Conservation (phyloP, 2,797 vertebrate species). For the Gobio occitaniae region DNA sequence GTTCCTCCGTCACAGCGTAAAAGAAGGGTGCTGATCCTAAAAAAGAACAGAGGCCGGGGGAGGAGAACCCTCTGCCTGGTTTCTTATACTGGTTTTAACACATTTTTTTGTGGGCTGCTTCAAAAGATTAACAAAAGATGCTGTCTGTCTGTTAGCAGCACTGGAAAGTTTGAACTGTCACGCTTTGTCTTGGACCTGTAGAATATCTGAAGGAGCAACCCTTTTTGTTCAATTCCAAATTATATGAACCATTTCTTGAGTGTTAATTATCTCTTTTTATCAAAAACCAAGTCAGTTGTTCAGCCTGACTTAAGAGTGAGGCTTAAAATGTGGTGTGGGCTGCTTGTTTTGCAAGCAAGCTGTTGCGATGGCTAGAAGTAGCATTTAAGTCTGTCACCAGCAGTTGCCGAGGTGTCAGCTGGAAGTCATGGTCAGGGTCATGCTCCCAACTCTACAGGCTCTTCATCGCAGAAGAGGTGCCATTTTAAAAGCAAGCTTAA, state of each 20-base stretch:
- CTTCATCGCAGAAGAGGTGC: constrained; percentile 64
- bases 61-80: constrained; percentile 67
- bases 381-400: constrained; percentile 57
- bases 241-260: not conserved
- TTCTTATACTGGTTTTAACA: constrained; percentile 71
- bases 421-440: constrained; percentile 65
- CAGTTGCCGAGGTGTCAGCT: constrained; percentile 70
- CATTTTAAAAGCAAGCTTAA: constrained; percentile 76
- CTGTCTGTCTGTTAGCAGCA: constrained; percentile 58
- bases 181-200: not conserved
- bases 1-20: constrained; percentile 58
- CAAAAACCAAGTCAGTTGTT: not conserved
- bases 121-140: constrained; percentile 67
- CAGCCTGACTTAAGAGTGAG: not conserved
- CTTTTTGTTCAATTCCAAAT: not conserved
- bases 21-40: constrained; percentile 63
- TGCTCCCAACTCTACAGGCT: constrained; percentile 64
- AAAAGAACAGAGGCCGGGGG: constrained; percentile 66
- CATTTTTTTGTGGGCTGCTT: constrained; percentile 59
- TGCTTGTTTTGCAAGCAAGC: constrained; percentile 30
- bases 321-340: not conserved
- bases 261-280: constrained; percentile 10
- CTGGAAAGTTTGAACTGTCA: constrained; percentile 46
- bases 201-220: not conserved
- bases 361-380: constrained; percentile 25